Conservation (phyloP, 2,888 invertebrate genomes). For the Lochmaea crataegi region DNA sequence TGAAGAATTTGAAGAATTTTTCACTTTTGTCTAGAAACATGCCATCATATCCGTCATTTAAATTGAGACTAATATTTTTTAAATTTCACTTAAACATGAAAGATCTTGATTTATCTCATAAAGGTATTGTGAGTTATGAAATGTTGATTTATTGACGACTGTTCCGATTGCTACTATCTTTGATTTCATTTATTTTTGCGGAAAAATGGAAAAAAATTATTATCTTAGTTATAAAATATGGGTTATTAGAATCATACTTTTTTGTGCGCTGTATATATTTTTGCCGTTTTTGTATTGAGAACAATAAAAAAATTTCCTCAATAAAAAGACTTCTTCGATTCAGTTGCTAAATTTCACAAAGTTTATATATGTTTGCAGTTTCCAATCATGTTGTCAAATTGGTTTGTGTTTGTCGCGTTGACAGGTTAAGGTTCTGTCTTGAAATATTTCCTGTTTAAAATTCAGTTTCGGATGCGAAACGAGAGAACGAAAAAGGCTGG, state of each 20-base stretch:
- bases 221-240: too few relatives aligned
- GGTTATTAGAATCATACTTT: too few relatives aligned
- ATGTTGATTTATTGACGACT: too few relatives aligned
- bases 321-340: not conserved
- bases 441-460: slow-evolving; percentile 61
- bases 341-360: not conserved
- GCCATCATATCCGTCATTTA: slow-evolving; percentile 21
- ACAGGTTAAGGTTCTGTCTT: slow-evolving; percentile 58
- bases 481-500: slow-evolving; percentile 40
- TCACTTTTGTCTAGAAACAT: slow-evolving; percentile 20
- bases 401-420: slow-evolving; percentile 53
- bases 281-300: too few relatives aligned
- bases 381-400: slow-evolving; percentile 62
- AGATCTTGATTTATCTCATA: too few relatives aligned
- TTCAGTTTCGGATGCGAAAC: slow-evolving; percentile 55
- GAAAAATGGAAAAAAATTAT: too few relatives aligned
- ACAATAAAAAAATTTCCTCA: too few relatives aligned
- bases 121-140: too few relatives aligned
- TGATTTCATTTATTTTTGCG: too few relatives aligned
- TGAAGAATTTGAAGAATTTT: slow-evolving; percentile 20
- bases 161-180: too few relatives aligned
- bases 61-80: slow-evolving; percentile 23
- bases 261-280: too few relatives aligned
- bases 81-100: too few relatives aligned
- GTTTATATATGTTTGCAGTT: slow-evolving; percentile 53